Evolutionary conservation across 2,113 vertebrate species (phyloP).

Genomic region (Phalacrocorax aristotelis): DNA sequence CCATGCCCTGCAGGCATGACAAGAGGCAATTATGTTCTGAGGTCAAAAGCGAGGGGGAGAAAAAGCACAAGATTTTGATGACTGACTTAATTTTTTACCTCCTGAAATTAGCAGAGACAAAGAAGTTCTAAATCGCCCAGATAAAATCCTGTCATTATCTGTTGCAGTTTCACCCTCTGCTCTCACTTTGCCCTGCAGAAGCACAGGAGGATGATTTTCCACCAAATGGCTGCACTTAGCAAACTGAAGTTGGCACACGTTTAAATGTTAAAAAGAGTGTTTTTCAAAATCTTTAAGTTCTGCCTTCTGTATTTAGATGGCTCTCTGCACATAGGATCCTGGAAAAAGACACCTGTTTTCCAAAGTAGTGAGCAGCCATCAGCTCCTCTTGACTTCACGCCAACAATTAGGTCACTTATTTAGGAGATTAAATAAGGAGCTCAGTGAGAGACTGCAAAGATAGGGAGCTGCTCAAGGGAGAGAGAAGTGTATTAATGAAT

Average conservation of each 20-base stretch:
- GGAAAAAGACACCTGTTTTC: slow-evolving; percentile 30
- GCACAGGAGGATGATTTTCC: background rate
- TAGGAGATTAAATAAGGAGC: slow-evolving; percentile 27
- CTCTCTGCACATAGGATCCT: background rate
- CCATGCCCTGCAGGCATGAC: slow-evolving; percentile 36
- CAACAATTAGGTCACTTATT: slow-evolving; percentile 43
- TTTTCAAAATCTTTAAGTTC: background rate
- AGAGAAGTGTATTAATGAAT: background rate
- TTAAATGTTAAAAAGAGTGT: background rate
- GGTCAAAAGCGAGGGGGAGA: slow-evolving; percentile 53
- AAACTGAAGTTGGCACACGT: background rate
- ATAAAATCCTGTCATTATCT: slow-evolving; percentile 25
- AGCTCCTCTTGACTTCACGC: background rate
- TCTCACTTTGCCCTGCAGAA: background rate
- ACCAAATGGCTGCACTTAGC: background rate
- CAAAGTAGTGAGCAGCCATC: background rate
- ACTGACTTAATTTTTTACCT: slow-evolving; percentile 55
- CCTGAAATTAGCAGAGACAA: slow-evolving; percentile 48
- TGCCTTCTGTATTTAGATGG: background rate
- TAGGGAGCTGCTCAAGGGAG: background rate
- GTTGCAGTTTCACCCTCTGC: background rate
- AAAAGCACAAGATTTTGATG: slow-evolving; percentile 57
- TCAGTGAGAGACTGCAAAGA: background rate
- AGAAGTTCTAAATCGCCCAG: slow-evolving; percentile 25
- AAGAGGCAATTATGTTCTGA: slow-evolving; percentile 58